Base-by-base conservation (phyloP, 37 sponge, comb jelly and placozoan species). In the Trichoplax adhaerens region DNA sequence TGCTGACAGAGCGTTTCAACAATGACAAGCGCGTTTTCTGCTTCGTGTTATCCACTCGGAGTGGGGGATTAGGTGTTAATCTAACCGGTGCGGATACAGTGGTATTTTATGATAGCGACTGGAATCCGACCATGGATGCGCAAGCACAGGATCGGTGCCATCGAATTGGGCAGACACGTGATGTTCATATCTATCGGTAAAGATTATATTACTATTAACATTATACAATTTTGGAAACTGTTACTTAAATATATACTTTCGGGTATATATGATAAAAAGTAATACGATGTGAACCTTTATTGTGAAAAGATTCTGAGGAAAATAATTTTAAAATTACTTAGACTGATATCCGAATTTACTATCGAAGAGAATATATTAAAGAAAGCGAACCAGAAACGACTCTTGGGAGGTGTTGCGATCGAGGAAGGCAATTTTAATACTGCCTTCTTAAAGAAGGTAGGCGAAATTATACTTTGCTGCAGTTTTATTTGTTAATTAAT, bases 81-180 rank as follows among this genome's bases (percentile, higher is more conserved):
- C 82, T 98, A 65, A 91, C 93, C 1, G 99, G 99, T 55, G 99
- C 99, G 50, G 93, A 98, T 77, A 91, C 99, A 2, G 99, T 98
- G 2, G 71, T 98, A 3, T 98, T 98, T 75, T 98, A 98, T 67
- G 99, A 98, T 76, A 85, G 85, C 10, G 99, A 98, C 84, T 98
- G 99, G 99, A 98, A 98, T 68, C 99, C 99, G 0, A 98, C 99
- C 62, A 98, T 98, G 99, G 99, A 98, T 58, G 99, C 99, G n/a
- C 99, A 98, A 77, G 99, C 99, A 6, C 99, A 98, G 81, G 99
- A 98, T 56, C 71, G 99, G 50, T 98, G 99, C 71, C 99, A 98
- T 76, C 78, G 99, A 4, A 98, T 98, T 29, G 99, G 99, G 6
- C 99, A 98, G 65, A 98, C 99, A 5, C 54, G 75, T 69, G 92